Base-by-base conservation (phyloP, 2,797 vertebrate species). In the Sebastes taczanowskii region DNA sequence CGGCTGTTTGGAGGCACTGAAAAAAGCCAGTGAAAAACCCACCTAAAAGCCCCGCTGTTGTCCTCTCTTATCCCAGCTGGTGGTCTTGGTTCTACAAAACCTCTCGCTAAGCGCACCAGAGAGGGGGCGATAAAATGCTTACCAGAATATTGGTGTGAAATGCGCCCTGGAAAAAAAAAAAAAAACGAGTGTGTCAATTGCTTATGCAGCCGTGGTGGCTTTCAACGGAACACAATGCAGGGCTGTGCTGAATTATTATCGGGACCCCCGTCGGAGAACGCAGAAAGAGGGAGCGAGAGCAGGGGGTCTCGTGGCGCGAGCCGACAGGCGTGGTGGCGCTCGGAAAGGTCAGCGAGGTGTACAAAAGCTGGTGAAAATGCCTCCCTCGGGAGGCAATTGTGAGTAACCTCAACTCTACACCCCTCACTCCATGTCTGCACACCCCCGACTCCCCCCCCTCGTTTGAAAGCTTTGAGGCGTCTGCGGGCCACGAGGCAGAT, bases 31-130 rank as follows among this genome's bases (percentile, higher is more conserved):
- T 67, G 68, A 89, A 89, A 91, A 83, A 82, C 38, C 80, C 86
- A 84, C 76, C 87, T 86, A 80, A 92, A 90, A 88, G 85, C 88
- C 83, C 80, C 6, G 82, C 90, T 88, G 86, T 74, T 79, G 74
- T 81, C 84, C 88, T 84, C 91, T 90, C 90, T 94, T 93, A 94
- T 94, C 92, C 84, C 93, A 86, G 91, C 89, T 88, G 92, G 94
- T 75, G 91, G 86, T 82, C 89, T 72, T 29, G 69, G 77, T 82
- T 84, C 71, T 79, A 89, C 80, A 89, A 88, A 89, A 83, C 65
- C 82, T 86, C 77, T 75, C 80, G 74, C 66, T 66, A 72, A 84
- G 85, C 30, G 46, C 6, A 23, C 9, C 13, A 60, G 72, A 66
- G 71, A 55, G 70, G 62, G 38, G 82, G 58, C 10, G 74, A 71